Evolutionary conservation across 1,140 invertebrate species (phyloP).

Genomic region (Sycophila sp.): DNA sequence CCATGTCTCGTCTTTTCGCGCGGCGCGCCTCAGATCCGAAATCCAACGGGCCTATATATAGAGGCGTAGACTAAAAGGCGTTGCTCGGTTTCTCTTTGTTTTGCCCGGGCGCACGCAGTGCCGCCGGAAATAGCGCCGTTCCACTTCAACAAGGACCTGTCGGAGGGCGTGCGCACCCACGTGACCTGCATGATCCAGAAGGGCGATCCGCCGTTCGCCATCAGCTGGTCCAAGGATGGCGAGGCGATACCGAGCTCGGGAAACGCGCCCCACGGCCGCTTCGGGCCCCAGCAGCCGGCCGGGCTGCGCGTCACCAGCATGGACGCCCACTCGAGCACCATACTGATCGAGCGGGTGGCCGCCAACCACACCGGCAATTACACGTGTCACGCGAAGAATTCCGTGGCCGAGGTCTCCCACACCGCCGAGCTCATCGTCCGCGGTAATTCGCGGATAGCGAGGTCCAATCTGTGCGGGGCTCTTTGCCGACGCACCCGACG

Average conservation of each 20-base stretch:
- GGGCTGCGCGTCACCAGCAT: slow-evolving; percentile 67
- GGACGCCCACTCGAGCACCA: slow-evolving; percentile 88
- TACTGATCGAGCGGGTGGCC: slow-evolving; percentile 87
- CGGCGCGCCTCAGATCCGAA: no score
- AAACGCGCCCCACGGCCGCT: slow-evolving; percentile 55
- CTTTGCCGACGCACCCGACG: no score
- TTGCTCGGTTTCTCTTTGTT: no score
- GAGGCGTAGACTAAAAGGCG: no score
- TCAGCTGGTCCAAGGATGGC: slow-evolving; percentile 86
- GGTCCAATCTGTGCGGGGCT: no score
- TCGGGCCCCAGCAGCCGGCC: slow-evolving; percentile 42
- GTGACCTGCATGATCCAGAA: slow-evolving; percentile 94
- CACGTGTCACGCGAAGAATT: slow-evolving; percentile 87
- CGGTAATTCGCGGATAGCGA: no score
- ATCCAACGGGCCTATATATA: no score
- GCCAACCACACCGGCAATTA: slow-evolving; percentile 89
- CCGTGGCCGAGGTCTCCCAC: slow-evolving; percentile 77
- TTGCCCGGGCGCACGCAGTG: slow-evolving; percentile 76
- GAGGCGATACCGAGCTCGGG: slow-evolving; percentile 68
- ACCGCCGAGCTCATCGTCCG: slow-evolving; percentile 74
- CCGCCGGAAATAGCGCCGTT: slow-evolving; percentile 88
- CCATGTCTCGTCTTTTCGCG: not conserved
- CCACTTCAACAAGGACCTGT: slow-evolving; percentile 69
- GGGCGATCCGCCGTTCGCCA: slow-evolving; percentile 91
- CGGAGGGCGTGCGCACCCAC: slow-evolving; percentile 91